A percentile compares a stretch with the other conserved stretches of the same genome.
phyloP scores from a whole-genome alignment of 2,797 vertebrate species.

The Agapornis canus region DNA sequence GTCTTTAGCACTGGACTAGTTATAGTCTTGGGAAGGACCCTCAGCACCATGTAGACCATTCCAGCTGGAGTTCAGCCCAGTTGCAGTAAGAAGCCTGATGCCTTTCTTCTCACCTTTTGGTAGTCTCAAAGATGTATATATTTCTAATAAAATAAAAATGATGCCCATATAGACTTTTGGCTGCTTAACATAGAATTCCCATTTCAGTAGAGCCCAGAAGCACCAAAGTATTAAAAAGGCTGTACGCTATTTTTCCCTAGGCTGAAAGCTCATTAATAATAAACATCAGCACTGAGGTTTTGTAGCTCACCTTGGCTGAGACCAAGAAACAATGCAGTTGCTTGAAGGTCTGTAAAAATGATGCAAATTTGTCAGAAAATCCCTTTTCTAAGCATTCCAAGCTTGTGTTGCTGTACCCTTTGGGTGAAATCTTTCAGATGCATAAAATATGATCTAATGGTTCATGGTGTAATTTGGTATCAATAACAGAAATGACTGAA shows the following conservation, averaged over 20 bases:
- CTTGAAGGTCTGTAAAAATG: background rate
- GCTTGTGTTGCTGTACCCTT: background rate
- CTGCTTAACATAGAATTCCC: background rate
- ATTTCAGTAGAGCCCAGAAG: background rate
- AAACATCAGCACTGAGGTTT: background rate
- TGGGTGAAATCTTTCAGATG: background rate
- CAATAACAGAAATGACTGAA: background rate
- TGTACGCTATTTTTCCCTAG: background rate
- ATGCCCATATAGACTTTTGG: background rate
- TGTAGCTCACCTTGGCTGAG: background rate
- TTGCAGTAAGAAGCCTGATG: background rate
- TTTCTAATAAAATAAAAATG: background rate
- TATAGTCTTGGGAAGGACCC: background rate
- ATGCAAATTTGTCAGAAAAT: background rate
- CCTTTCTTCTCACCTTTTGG: slow-evolving; percentile 7
- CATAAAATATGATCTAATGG: background rate
- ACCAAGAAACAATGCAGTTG: background rate
- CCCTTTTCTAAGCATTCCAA: background rate
- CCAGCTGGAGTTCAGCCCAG: background rate
- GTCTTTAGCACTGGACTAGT: background rate
- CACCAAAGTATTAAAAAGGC: background rate
- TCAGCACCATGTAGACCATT: background rate
- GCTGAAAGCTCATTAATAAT: slow-evolving; percentile 5
- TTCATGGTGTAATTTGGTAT: background rate
- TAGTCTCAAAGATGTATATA: background rate